A percentile compares a stretch with the other conserved stretches of the same genome.
Conservation (phyloP, 1,140 invertebrate species). For the Brachionus rubens region DNA sequence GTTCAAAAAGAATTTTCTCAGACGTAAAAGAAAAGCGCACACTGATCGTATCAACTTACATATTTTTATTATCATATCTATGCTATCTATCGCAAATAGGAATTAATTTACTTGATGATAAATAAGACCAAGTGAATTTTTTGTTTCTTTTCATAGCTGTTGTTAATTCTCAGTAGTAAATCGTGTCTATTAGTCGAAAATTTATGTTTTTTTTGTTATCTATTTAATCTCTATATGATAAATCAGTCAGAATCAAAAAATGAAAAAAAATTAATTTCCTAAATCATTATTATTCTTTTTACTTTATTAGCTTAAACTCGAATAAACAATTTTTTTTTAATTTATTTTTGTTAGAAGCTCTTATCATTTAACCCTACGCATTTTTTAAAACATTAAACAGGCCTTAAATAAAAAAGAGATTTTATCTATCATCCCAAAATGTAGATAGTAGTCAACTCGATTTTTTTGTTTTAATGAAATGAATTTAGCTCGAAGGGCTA, state of each 20-base stretch:
- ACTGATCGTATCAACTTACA: constrained; percentile 21
- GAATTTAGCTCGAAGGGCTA: neutral
- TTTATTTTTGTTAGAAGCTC: too few relatives aligned
- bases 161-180: constrained; percentile 32
- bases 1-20: too few relatives aligned
- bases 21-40: neutral
- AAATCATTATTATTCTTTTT: constrained; percentile 4
- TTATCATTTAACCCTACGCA: too few relatives aligned
- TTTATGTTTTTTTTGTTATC: too few relatives aligned
- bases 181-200: neutral
- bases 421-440: neutral
- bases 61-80: constrained; percentile 24
- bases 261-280: neutral
- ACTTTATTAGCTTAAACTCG: too few relatives aligned
- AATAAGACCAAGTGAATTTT: too few relatives aligned
- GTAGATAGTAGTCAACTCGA: neutral
- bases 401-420: too few relatives aligned
- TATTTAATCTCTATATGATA: constrained; percentile 14
- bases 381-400: too few relatives aligned
- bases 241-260: neutral
- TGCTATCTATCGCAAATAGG: constrained; percentile 31
- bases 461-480: neutral
- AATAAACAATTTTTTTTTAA: constrained; percentile 17
- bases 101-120: neutral
- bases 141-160: too few relatives aligned